Base-by-base conservation (phyloP, 2,888 invertebrate species). In the Trichogramma dendrolimi region DNA sequence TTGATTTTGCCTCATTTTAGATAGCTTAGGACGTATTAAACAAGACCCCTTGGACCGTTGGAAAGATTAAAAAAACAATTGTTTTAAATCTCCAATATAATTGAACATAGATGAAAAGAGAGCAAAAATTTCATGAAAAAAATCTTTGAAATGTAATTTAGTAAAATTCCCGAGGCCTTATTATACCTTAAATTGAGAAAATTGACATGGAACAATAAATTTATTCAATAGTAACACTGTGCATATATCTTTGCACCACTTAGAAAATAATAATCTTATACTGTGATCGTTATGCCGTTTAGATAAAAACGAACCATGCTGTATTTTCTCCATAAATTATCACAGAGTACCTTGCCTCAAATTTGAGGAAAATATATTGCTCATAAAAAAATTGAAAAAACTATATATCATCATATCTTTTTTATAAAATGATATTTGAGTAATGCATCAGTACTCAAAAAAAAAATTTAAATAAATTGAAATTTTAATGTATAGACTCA, bases 151-250 rank as follows among this genome's bases (percentile, higher is more conserved):
- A 69, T 64, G 61, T 62, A 65, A 65, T 66, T 70, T 75, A 75
- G 72, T 71, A 72, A 75, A 76, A 74, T 72, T 69, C 73, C 75
- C 69, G 76, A 76, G 76, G 76, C 76, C 76, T 76, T 76, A 76
- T 71, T 72, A 72, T 73, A 74, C 73, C 70, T 74, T 70, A 71
- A 73, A 72, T 72, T 72, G 70, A 71, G 68, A 70, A 71, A 72
- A 65, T 68, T 66, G 65, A 73, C 71, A 68, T 68, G 68, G 70
- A 74, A 69, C 71, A 74, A 73, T 71, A 71, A 71, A 69, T 61
- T 67, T 65, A 71, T 65, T 67, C 60, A 63, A 67, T 68, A 62
- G 67, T 66, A 55, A 63, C 63, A 61, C 52, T 48, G 54, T 62
- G 62, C 58, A 62, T 60, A 57, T 58, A 62, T 53, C 54, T 59